These are phyloP conservation scores for Bungarus multicinctus DNA, from an alignment of 2,113 vertebrate species.

Conservation along the genomic window DNA sequence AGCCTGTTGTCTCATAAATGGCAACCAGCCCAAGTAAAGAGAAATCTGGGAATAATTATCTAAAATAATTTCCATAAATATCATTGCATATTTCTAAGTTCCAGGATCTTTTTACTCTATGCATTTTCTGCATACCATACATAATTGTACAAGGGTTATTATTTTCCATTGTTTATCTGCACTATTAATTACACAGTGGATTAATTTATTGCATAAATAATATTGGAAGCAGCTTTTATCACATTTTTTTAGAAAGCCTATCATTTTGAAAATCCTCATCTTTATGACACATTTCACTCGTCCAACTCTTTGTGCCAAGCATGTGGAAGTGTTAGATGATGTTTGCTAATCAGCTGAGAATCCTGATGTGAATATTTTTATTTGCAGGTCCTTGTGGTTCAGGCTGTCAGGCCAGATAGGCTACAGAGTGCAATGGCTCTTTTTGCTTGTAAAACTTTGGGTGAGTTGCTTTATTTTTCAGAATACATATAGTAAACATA, in stretches of 20 bases:
- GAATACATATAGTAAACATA: not conserved
- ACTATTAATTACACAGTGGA: not conserved
- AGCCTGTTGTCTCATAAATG: not conserved
- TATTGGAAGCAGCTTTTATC: not conserved
- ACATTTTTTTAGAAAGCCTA: not conserved
- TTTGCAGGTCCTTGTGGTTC: slow-evolving; percentile 85
- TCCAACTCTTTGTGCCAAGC: not conserved
- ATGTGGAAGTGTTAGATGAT: not conserved
- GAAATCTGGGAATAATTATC: not conserved
- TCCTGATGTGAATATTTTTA: slow-evolving; percentile 29
- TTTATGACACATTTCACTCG: not conserved
- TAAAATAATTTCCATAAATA: not conserved
- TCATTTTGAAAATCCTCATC: not conserved
- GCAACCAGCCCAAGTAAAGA: not conserved
- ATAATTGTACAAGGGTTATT: not conserved
- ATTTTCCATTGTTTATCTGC: not conserved
- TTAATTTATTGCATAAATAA: not conserved
- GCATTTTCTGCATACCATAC: not conserved
- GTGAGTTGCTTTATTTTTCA: slow-evolving; percentile 70
- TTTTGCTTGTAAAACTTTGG: slow-evolving; percentile 84
- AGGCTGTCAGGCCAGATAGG: slow-evolving; percentile 89
- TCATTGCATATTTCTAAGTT: not conserved
- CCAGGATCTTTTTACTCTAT: not conserved
- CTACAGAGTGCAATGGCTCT: slow-evolving; percentile 88
- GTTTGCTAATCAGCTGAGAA: not conserved